Evolutionary conservation across 1,140 invertebrate genomes (phyloP).

Genomic region (Camponotus vicinus): DNA sequence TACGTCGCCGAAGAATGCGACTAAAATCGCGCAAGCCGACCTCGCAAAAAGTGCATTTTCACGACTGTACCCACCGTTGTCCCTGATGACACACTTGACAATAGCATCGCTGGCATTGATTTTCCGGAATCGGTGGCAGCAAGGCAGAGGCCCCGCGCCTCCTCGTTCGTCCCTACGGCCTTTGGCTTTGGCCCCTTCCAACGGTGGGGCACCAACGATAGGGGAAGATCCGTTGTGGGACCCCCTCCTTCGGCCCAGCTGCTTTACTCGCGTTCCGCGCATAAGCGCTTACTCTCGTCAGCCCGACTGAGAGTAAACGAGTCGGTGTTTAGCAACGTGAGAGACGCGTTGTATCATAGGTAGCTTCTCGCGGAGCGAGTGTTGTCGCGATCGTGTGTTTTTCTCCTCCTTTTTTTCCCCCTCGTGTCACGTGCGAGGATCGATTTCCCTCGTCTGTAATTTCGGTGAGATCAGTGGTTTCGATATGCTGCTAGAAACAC

Average conservation of each 20-base stretch:
- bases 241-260: constrained; percentile 42
- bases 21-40: neutral
- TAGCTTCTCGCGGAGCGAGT: neutral
- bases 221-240: constrained; percentile 64
- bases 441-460: constrained; percentile 4
- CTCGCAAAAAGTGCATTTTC: neutral
- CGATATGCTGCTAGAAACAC: constrained; percentile 23
- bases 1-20: neutral
- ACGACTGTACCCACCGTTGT: constrained; percentile 1
- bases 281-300: constrained; percentile 67
- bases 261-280: constrained; percentile 56
- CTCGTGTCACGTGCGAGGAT: constrained; percentile 68
- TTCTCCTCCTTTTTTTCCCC: constrained; percentile 10
- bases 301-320: constrained; percentile 63
- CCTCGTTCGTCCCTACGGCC: constrained; percentile 32
- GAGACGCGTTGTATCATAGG: constrained; percentile 41
- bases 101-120: constrained; percentile 42
- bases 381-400: neutral
- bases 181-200: constrained; percentile 68
- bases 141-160: neutral
- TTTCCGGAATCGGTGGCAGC: constrained; percentile 40
- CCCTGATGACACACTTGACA: constrained; percentile 29
- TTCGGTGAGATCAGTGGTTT: neutral
- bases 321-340: constrained; percentile 67
- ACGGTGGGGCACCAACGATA: constrained; percentile 62